Evolutionary conservation across 1,140 invertebrate genomes (phyloP), one percentile per base, ranked within the genome.

Genomic region (Lanistes nyassanus): DNA sequence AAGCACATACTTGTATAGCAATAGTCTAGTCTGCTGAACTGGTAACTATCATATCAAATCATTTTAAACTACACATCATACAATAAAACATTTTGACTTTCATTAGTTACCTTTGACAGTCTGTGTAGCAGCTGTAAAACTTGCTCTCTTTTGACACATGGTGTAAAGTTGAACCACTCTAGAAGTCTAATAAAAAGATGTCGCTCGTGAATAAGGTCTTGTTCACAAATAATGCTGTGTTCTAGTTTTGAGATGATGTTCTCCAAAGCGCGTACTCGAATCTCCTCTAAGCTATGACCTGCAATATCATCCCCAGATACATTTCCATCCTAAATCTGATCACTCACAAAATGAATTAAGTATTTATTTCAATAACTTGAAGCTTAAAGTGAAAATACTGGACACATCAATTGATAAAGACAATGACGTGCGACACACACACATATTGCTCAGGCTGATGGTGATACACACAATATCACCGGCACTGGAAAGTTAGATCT

Each of bases 201-300:
- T 51, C 87, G 81, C 53, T 89, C 85, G 77, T 88, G 85, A 21
- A 88, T 77, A 0, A 89, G 62, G 75, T 89, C 88, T n/a, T 84
- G 82, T 73, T 87, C 85, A 80, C 83, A 86, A 13, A 89, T 80
- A 56, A 89, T 68, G 26, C 83, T 81, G 64, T 87, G 84, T 58
- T 88, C 86, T 21, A 89, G 68, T 73, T 89, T 89, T 34, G 86
- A 86, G n/a, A 83, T 65, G 68, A 89, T 83, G 75, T 86, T 89
- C 39, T 87, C 82, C 39, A 89, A 68, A 51, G 87, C 83, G 74
- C 88, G 71, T 19, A 88, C 77, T 53, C 88, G 67, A 36, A 89
- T 88, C 75, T 89, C 88, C 76, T 88, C 87, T 53, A 88, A 75
- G 53, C 83, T 76, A 73, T 89, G 88, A 70, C 87, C 88, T 88